Evolutionary conservation across 2,113 vertebrate genomes (phyloP).

Genomic region (Amphiprion percula): DNA sequence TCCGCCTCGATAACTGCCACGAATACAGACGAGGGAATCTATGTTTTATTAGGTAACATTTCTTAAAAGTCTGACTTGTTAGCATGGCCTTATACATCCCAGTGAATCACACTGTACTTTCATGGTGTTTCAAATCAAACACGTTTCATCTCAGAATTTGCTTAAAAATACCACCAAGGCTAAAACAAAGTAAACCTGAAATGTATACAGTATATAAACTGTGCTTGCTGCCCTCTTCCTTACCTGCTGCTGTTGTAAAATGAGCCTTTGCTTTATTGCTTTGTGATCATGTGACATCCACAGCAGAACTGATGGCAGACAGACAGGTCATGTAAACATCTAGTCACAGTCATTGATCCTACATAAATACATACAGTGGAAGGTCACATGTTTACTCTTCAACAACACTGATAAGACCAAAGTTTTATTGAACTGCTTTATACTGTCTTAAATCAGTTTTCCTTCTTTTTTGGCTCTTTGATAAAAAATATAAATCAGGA

Average conservation of each 20-base stretch:
- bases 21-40: neutral
- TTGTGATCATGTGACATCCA: conserved; percentile 5
- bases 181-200: neutral
- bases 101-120: too few species aligned
- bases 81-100: too few species aligned
- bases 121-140: too few species aligned
- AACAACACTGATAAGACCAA: too few species aligned
- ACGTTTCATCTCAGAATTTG: too few species aligned
- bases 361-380: neutral
- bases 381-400: neutral
- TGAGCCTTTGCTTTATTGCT: neutral
- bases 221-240: too few species aligned
- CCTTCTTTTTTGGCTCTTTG: too few species aligned
- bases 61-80: neutral
- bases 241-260: too few species aligned
- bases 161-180: neutral
- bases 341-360: neutral
- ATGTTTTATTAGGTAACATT: neutral
- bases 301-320: neutral
- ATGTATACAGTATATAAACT: too few species aligned
- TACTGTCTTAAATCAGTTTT: too few species aligned
- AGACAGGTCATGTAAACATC: neutral
- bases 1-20: neutral
- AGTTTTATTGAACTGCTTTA: too few species aligned
- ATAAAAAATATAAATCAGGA: neutral